Conservation (phyloP, 2,888 invertebrate genomes). For the Hololepta plana region DNA sequence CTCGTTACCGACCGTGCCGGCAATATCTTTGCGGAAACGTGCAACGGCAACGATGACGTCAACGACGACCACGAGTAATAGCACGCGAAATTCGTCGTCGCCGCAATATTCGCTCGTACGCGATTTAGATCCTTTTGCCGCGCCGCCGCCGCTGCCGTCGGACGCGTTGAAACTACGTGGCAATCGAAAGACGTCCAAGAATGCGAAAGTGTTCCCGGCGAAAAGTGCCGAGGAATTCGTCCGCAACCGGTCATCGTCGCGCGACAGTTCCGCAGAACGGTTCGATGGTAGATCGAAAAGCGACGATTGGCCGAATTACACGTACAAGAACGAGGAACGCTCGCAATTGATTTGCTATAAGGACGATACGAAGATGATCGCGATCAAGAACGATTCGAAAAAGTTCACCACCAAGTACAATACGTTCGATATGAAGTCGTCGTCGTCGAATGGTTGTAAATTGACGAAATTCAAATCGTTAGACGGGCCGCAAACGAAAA, state of each 20-base stretch:
- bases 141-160: no score
- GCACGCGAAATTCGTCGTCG: no score
- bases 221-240: conserved; percentile 20
- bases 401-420: conserved; percentile 25
- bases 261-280: conserved; percentile 23
- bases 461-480: conserved; percentile 23
- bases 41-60: conserved; percentile 9
- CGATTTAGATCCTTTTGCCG: no score
- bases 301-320: background rate
- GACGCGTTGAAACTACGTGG: no score
- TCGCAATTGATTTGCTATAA: conserved; percentile 24
- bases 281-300: conserved; percentile 11
- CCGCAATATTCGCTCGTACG: conserved; percentile 8
- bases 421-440: conserved; percentile 22
- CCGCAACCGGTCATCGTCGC: conserved; percentile 15
- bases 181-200: no score
- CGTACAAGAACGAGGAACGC: conserved; percentile 22
- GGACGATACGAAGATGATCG: conserved; percentile 20
- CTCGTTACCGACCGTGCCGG: conserved; percentile 14
- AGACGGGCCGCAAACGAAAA: conserved; percentile 18
- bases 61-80: conserved; percentile 10
- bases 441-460: conserved; percentile 11
- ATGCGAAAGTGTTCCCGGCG: conserved; percentile 13
- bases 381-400: conserved; percentile 22
- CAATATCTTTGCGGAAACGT: conserved; percentile 12